Evolutionary conservation across 2,888 invertebrate genomes (phyloP).

Genomic region (Agapetus fuscipes): DNA sequence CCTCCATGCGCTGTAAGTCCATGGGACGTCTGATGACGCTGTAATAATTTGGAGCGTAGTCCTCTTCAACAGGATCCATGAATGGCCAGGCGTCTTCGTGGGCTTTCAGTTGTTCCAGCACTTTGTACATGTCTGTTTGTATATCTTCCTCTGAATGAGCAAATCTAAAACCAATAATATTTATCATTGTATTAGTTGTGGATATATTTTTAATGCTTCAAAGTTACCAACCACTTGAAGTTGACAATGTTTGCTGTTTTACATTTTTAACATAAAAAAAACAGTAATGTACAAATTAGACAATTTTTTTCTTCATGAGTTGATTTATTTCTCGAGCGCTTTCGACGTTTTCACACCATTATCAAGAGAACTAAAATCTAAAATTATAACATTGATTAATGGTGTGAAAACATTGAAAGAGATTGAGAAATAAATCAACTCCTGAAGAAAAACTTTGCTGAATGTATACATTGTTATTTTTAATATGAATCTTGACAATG

Average conservation of each 20-base stretch:
- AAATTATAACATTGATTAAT: too few relatives aligned
- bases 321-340: too few relatives aligned
- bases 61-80: constrained; percentile 85
- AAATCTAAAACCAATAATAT: constrained; percentile 45
- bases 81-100: constrained; percentile 94
- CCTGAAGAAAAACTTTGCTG: too few relatives aligned
- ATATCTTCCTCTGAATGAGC: constrained; percentile 75
- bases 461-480: neutral
- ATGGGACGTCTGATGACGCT: constrained; percentile 70
- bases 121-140: constrained; percentile 86
- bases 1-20: constrained; percentile 83
- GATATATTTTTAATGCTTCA: neutral
- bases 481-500: too few relatives aligned
- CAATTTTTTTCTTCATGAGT: too few relatives aligned
- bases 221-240: neutral
- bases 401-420: too few relatives aligned
- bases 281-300: too few relatives aligned
- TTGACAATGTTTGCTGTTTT: neutral
- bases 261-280: too few relatives aligned
- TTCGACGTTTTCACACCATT: too few relatives aligned
- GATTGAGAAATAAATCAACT: too few relatives aligned
- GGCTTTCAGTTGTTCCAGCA: constrained; percentile 75
- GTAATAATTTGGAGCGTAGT: constrained; percentile 81
- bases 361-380: too few relatives aligned
- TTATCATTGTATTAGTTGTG: neutral